Base-by-base conservation (phyloP, 2,797 vertebrate species). In the Oceanodroma leucorhoa region DNA sequence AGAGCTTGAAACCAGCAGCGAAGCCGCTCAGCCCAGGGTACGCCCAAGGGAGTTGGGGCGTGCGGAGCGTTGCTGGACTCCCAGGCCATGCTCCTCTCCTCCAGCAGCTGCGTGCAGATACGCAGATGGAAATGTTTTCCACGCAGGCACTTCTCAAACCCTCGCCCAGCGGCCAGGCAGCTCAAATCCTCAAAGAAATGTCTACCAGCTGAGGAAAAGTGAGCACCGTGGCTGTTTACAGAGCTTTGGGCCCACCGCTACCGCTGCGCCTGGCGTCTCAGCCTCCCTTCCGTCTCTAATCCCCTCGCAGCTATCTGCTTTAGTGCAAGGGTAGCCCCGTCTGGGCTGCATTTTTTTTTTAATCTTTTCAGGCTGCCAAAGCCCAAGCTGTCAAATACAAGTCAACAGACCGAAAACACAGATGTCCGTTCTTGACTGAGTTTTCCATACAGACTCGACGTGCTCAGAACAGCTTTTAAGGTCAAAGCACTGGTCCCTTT, bases 331-430 rank as follows among this genome's bases (percentile, higher is more conserved):
- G 64, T 14, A 61, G 53, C 46, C 67, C 67, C 4, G 55, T 23
- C 86, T 61, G 21, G 60, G 60, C 46, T 82, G 65, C 69, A 0
- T 24, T 45, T 61, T 61, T 62, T 62, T 85, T 71, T 48, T 20
- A 9, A 87, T 89, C 83, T 93, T 85, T 92, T 67, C 88, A 87
- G 32, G 22, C 91, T 95, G 93, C 93, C 88, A 91, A 83, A 90
- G 53, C 75, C 62, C 93, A 95, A 87, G 86, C 88, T 90, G 86
- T 95, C 94, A 94, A 95, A 88, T 62, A 88, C 73, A 86, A 87
- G 80, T 82, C 48, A 95, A 73, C 83, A 92, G 90, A 94, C 93
- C 12, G 17, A 94, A 95, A 94, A 89, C 78, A 70, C 94, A 95
- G 90, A 90, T 95, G 83, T 84, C 96, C 7, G 0, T 27, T 93